phyloP scores from a whole-genome alignment of 2,113 vertebrate genomes.

The Thalassarche chlororhynchos region DNA sequence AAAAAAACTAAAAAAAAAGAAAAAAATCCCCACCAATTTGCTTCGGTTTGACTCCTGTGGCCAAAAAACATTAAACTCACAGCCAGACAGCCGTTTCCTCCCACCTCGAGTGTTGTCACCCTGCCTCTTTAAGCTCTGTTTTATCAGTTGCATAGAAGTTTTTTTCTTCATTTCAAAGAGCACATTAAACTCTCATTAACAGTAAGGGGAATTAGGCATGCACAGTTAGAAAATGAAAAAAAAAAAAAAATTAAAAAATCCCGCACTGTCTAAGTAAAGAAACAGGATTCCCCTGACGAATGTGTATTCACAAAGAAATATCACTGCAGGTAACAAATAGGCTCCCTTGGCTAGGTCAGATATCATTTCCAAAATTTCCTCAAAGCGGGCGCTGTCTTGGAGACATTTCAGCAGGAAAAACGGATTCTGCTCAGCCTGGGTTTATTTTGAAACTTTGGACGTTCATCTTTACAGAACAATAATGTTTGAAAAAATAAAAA shows the following conservation, averaged over 20 bases:
- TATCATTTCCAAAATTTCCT: conserved; percentile 10
- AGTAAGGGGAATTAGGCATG: conserved; percentile 49
- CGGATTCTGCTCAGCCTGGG: conserved; percentile 1
- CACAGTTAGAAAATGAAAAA: conserved; percentile 5
- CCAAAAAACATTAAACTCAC: conserved; percentile 33
- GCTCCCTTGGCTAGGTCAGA: conserved; percentile 28
- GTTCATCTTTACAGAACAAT: conserved; percentile 58
- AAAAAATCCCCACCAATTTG: neutral
- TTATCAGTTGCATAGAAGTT: neutral
- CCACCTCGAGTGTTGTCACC: neutral
- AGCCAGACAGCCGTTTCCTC: neutral
- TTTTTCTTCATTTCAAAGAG: conserved; percentile 49
- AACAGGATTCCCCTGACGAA: conserved; percentile 60
- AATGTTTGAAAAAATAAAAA: conserved; percentile 54
- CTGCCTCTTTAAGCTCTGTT: conserved; percentile 18
- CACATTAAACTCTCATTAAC: conserved; percentile 64
- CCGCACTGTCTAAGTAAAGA: conserved; percentile 32
- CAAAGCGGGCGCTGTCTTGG: neutral
- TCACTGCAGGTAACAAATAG: conserved; percentile 44
- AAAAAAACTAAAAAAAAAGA: too few species aligned
- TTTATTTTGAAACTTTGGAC: conserved; percentile 60
- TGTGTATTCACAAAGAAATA: conserved; percentile 58
- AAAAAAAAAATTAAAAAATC: neutral
- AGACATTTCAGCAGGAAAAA: conserved; percentile 27
- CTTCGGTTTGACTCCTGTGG: neutral